Conservation (phyloP, 2,797 vertebrate genomes). For the Coilia nasus region DNA sequence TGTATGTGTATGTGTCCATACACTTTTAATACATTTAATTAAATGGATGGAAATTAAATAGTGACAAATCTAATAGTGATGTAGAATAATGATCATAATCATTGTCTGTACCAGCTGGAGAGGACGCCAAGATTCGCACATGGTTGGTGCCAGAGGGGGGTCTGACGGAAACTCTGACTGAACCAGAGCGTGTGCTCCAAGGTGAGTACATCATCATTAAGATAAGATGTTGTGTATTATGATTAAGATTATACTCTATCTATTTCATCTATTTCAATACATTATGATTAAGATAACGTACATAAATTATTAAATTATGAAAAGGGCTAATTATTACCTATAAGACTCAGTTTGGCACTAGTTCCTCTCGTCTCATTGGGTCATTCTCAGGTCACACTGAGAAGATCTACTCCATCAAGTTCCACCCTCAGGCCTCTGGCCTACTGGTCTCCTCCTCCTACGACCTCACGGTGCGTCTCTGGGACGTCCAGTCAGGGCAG, state of each 20-base stretch:
- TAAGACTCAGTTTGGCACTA: background rate
- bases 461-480: conserved; percentile 86
- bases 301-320: no score
- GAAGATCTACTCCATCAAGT: conserved; percentile 94
- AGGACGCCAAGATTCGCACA: conserved; percentile 90
- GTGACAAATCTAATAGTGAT: background rate
- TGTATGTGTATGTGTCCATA: background rate
- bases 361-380: background rate
- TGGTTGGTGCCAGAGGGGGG: conserved; percentile 86
- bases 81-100: background rate
- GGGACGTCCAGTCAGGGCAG: conserved; percentile 75
- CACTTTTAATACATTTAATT: no score
- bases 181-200: conserved; percentile 79
- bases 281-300: no score
- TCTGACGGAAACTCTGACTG: conserved; percentile 78
- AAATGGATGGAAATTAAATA: background rate
- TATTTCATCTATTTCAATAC: no score
- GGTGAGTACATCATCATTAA: conserved; percentile 66
- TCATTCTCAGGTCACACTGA: conserved; percentile 85
- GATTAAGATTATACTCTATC: no score
- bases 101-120: conserved; percentile 79
- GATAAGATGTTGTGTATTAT: background rate
- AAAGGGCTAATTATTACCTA: background rate
- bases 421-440: conserved; percentile 85
- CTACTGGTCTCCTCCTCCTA: conserved; percentile 93